Conservation (phyloP, 2,888 invertebrate genomes). For the Cryptocephalus moraei region DNA sequence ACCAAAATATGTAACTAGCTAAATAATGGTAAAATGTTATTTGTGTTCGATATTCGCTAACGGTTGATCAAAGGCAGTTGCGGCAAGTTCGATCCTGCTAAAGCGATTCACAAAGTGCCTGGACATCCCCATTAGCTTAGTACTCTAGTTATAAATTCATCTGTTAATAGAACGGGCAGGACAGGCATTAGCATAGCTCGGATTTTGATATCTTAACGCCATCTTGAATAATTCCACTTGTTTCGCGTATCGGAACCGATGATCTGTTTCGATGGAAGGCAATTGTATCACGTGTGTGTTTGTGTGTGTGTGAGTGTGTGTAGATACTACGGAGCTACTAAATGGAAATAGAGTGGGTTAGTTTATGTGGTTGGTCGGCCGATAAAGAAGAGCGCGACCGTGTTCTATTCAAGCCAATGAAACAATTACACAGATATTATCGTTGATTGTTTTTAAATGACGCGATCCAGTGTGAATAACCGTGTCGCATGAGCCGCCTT, state of each 20-base stretch:
- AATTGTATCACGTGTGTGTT: constrained; percentile 30
- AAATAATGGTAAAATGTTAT: no score
- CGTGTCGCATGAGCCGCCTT: constrained; percentile 5
- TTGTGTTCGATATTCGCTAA: no score
- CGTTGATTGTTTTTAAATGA: constrained; percentile 30
- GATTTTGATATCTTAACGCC: constrained; percentile 25
- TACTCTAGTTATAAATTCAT: constrained; percentile 19
- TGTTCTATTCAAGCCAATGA: constrained; percentile 30
- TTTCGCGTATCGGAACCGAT: constrained; percentile 32
- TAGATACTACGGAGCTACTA: constrained; percentile 30
- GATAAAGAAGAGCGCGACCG: constrained; percentile 26
- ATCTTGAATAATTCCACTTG: constrained; percentile 36
- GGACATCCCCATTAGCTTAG: not conserved
- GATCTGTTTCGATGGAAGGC: constrained; percentile 33
- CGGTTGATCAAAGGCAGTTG: no score
- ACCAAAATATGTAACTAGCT: no score
- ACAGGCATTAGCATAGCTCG: constrained; percentile 27
- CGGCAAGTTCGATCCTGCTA: no score
- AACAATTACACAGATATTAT: constrained; percentile 35
- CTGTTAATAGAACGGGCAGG: constrained; percentile 19
- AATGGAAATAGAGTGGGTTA: constrained; percentile 25
- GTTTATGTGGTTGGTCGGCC: constrained; percentile 1
- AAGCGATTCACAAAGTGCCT: constrained; percentile 7
- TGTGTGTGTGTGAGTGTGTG: constrained; percentile 7
- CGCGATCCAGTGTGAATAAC: constrained; percentile 18